phyloP scores from a whole-genome alignment of 2,797 vertebrate species.

The Novumbra hubbsi region DNA sequence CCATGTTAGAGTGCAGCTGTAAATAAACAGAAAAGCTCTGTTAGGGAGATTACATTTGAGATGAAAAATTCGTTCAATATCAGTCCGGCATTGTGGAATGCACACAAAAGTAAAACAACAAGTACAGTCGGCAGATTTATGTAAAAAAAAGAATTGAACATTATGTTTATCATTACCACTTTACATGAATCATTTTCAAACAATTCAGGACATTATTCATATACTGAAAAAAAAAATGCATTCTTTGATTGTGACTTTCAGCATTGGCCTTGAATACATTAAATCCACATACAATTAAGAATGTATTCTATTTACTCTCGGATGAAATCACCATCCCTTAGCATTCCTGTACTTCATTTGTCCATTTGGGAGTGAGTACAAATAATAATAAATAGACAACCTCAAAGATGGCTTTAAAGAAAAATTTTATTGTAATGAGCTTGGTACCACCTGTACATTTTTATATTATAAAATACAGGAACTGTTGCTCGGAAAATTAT shows the following conservation, averaged over 20 bases:
- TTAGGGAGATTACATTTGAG: conserved; percentile 1
- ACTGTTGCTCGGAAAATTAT: background rate
- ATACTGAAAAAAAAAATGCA: background rate
- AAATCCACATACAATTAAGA: background rate
- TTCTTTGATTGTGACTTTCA: background rate
- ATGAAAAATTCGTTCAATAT: background rate
- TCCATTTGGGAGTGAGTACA: background rate
- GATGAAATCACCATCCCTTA: background rate
- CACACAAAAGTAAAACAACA: background rate
- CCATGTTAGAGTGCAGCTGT: conserved; percentile 96
- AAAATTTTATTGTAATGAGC: too few species aligned
- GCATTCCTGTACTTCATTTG: background rate
- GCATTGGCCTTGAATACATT: background rate
- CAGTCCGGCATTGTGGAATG: background rate
- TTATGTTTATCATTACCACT: background rate
- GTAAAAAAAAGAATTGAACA: background rate
- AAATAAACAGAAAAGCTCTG: conserved; percentile 17
- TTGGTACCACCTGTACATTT: too few species aligned
- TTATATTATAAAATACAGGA: background rate
- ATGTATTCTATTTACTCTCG: background rate
- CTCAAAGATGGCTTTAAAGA: background rate
- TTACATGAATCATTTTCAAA: background rate
- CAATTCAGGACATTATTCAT: background rate
- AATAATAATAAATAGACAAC: background rate
- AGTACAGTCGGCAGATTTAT: background rate